Evolutionary conservation across 1,140 invertebrate species (phyloP), one percentile per base, ranked within the genome.

Genomic region (Diachasma alloeum): DNA sequence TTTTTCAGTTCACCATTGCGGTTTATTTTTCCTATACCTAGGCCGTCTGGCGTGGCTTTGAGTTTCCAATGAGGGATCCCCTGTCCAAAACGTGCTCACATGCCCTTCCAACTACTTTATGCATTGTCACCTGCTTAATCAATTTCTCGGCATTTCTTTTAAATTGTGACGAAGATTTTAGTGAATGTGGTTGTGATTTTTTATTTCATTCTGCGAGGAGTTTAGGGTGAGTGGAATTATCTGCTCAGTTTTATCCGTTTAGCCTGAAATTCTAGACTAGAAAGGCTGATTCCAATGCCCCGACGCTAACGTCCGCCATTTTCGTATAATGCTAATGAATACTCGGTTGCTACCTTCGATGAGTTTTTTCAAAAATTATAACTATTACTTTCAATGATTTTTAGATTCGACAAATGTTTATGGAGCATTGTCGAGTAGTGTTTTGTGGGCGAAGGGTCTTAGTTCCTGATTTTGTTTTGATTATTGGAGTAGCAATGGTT

Each of bases 281-380:
- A 56, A 56, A 56, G 48, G 24, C 24, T 26, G 59, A 63, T 63
- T 63, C 59, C 24, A 31, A 63, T 63, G 59, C 59, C 24, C 59
- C 59, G 59, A 63, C 59, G 59, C 59, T 63, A 26, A 26, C 59
- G 59, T 63, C 59, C 59, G 59, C 59, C 59, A 63, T 63, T 63
- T 63, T 63, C 11, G 13, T 63, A 63, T 26, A 26, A 63, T 63
- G 19, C 6, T 63, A 63, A 63, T 63, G 24, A 11, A 63, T 63
- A 26, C 59, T 63, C 24, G 59, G 59, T 24, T 26, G 19, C 6
- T 63, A 63, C 24, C 59, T 63, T 63, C 4, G 11, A 63, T 1
- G 26, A 26, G 1, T 26, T 63, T 26, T 63, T 19, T 24, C 10
- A 59, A 26, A 63, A 63, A 63, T 26, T 63, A 4, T 26, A 11